A percentile compares a stretch with the other conserved stretches of the same genome.
Conservation (phyloP, 2,888 invertebrate species). For the Rhagium mordax region DNA sequence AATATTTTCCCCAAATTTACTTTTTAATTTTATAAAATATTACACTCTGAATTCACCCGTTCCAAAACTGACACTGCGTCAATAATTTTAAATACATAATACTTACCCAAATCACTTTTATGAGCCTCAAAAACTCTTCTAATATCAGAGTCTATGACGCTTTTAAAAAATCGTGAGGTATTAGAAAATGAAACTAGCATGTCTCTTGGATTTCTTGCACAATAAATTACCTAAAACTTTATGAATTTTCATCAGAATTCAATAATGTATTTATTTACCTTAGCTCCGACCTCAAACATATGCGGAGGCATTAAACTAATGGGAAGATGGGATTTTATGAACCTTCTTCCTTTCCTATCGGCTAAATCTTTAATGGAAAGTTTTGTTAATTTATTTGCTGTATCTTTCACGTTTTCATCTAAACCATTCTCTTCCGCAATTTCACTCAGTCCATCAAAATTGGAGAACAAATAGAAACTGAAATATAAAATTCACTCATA, state of each 20-base stretch:
- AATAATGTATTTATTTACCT: conserved; percentile 64
- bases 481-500: neutral
- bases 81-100: conserved; percentile 1
- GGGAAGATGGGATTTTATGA: conserved; percentile 77
- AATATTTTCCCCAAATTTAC: too few relatives aligned
- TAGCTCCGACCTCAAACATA: conserved; percentile 72
- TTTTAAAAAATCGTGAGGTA: conserved; percentile 73
- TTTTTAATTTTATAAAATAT: too few relatives aligned
- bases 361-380: conserved; percentile 20
- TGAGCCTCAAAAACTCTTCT: conserved; percentile 77
- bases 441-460: neutral
- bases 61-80: too few relatives aligned
- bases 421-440: neutral
- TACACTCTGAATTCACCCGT: too few relatives aligned
- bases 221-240: conserved; percentile 77
- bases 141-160: neutral
- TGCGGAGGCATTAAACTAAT: conserved; percentile 79
- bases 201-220: conserved; percentile 88
- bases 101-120: conserved; percentile 75
- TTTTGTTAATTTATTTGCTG: neutral
- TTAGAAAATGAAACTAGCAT: conserved; percentile 85
- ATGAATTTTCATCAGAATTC: neutral
- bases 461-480: conserved; percentile 9
- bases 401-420: neutral
- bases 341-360: conserved; percentile 19